Evolutionary conservation across 2,888 invertebrate genomes (phyloP).

Genomic region (Danaus chrysippus): DNA sequence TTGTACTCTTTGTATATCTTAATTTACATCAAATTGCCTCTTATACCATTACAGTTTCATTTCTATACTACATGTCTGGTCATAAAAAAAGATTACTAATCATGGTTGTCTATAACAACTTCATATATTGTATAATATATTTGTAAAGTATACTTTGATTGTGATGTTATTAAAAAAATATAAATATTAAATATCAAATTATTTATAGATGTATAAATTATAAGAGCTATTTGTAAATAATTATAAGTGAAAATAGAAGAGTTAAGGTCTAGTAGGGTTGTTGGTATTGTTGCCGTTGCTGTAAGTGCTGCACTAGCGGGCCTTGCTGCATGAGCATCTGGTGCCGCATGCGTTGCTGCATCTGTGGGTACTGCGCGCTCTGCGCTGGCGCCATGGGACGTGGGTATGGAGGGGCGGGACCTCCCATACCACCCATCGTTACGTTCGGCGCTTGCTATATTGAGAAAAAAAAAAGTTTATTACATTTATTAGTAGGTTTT

Average conservation of each 20-base stretch:
- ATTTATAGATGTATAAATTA: neutral
- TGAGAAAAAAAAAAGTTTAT: constrained; percentile 1
- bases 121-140: no score
- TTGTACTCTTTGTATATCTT: no score
- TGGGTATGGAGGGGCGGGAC: constrained; percentile 89
- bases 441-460: constrained; percentile 86
- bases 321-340: constrained; percentile 81
- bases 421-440: constrained; percentile 89
- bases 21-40: no score
- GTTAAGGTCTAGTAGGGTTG: constrained; percentile 56
- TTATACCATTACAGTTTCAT: no score
- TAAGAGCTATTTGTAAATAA: neutral
- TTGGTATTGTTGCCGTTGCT: constrained; percentile 69
- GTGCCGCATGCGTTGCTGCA: constrained; percentile 81
- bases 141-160: no score
- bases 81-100: no score
- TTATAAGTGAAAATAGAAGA: neutral
- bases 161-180: neutral
- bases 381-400: constrained; percentile 79
- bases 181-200: neutral
- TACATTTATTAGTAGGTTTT: neutral
- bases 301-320: constrained; percentile 73
- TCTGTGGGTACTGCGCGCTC: constrained; percentile 35
- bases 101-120: neutral
- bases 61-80: no score